Base-by-base conservation (phyloP, 1,140 invertebrate genomes). In the Pinna nobilis region DNA sequence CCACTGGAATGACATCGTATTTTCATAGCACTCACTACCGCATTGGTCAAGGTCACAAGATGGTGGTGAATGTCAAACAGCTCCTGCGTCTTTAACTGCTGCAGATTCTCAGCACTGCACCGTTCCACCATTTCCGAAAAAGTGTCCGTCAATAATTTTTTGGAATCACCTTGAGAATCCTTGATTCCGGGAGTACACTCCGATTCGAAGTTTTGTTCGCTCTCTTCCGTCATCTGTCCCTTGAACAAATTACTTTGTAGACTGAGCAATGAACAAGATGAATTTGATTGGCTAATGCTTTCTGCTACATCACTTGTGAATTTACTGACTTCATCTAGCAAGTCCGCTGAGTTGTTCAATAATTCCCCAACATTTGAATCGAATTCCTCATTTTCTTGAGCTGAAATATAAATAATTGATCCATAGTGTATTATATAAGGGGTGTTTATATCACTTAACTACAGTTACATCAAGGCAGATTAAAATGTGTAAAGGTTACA, bases 31-130 rank as follows among this genome's bases (percentile, higher is more conserved):
- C 39, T 55, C 3, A 68, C 57, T 1, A 74, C 72, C 39, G 47
- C 55, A 44, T 63, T 69, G 7, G 72, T 61, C 7, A 68, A 35
- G 15, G 9, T 47, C 1, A 64, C 32, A 23, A 74, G 47, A 3
- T 74, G 55, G 28, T 74, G 57, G 39, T 74, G 72, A n/a, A 68
- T 33, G 4, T 55, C 41, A 28, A 74, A 68, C 4, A 74, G 47
- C 20, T 68, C 57, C 2, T 32, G 28, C 13, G 55, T 74, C 32
- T 33, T 63, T 5, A 74, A 15, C 0, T 67, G 20, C 7, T 51
- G 51, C 30, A 74, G 44, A 18, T 44, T 47, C 18, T 68, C 55
- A 33, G 13, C 18, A 5, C n/a, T 44, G 35, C 44, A 39, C 41
- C 61, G 37, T 25, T 44, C 25, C 2, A 41, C 23, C 7, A 66